Base-by-base conservation (phyloP, 2,888 invertebrate species). In the Tetragnatha montana region DNA sequence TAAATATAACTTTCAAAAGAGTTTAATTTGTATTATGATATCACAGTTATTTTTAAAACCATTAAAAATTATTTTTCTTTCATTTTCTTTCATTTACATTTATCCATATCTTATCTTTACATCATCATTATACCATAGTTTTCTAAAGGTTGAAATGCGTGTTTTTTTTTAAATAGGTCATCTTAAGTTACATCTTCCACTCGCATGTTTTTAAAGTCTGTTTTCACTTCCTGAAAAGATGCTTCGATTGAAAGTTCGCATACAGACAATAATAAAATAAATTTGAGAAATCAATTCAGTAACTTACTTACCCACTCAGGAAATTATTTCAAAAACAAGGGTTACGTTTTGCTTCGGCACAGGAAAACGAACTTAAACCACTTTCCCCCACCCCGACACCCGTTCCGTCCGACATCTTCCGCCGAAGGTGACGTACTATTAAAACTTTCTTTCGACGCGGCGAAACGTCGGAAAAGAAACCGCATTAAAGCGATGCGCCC, bases 381-480 rank as follows among this genome's bases (percentile, higher is more conserved):
- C 60, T 60, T 60, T 60, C 14, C 17, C 60, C 60, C 21, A 6
- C 21, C 8, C n/a, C 10, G 19, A 47, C n/a, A n/a, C 21, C 78
- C 78, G 78, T 85, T 85, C 78, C 51, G 78, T 78, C 78, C 78
- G 78, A 85, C 75, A 85, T 35, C 73, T 49, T 19, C 70, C n/a
- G 47, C 70, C 68, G n/a, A 47, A 68, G 74, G 47, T 60, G 71
- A 73, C 19, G 79, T 60, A 80, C 73, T 80, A 86, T 73, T 75
- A 83, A 88, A 87, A 87, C 87, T 87, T 87, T 87, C 88, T 82
- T 88, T 88, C 82, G 71, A 19, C 70, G n/a, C 60, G 71, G 75
- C 22, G 60, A 76, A 75, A 10, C 35, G 68, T 71, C 50, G 76
- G 22, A 80, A 87, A 87, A 87, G 86, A 85, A 85, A 78, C 22